These are phyloP conservation scores for Pherbina coryleti DNA, from an alignment of 2,888 invertebrate genomes.

Conservation along the genomic window DNA sequence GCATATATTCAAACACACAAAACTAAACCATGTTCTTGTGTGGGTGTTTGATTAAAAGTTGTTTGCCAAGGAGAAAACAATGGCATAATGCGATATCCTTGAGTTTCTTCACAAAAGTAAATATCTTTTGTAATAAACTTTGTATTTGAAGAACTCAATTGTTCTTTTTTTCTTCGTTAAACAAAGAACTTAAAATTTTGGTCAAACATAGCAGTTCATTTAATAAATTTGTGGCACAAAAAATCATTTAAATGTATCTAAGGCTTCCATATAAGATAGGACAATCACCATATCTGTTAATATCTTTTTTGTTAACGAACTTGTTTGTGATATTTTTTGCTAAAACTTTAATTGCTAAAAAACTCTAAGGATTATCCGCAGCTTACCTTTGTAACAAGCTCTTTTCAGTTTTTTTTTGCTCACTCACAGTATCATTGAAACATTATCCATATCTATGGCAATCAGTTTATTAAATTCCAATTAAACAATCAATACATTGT, in stretches of 20 bases:
- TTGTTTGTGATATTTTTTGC: too few species aligned
- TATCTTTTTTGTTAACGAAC: too few species aligned
- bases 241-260: too few species aligned
- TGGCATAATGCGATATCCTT: neutral
- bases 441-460: neutral
- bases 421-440: neutral
- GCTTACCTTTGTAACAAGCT: too few species aligned
- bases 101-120: neutral
- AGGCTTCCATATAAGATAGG: too few species aligned
- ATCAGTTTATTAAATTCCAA: constrained; percentile 22
- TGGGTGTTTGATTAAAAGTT: constrained; percentile 17
- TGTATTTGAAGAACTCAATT: neutral
- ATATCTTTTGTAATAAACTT: neutral
- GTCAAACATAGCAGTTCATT: too few species aligned
- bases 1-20: neutral
- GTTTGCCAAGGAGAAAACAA: neutral
- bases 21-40: neutral
- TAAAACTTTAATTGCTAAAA: too few species aligned
- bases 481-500: constrained; percentile 24
- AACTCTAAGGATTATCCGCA: too few species aligned
- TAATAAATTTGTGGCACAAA: too few species aligned
- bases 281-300: too few species aligned
- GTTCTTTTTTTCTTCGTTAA: too few species aligned
- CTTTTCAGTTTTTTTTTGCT: neutral
- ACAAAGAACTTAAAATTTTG: too few species aligned